Evolutionary conservation across 2,888 invertebrate genomes (phyloP), one percentile per base, ranked within the genome.

Genomic region (Hirtodrosophila cameraria): DNA sequence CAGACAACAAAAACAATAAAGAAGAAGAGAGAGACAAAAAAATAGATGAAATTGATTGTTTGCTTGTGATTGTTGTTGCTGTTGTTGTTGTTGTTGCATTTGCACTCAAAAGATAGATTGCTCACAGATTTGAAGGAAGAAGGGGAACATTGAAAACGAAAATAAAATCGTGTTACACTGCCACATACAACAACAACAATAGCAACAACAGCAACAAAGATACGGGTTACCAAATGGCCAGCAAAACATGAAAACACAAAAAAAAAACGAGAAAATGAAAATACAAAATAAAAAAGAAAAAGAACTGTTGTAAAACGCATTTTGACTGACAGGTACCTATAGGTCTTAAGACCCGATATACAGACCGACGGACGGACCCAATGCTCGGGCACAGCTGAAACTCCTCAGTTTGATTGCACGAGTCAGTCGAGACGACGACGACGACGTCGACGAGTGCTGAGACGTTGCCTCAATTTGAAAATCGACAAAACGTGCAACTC

Each of bases 401-500:
- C 74, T 80, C 53, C 81, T 86, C 81, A 71, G 63, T 67, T 80
- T 72, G 84, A 81, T 84, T 84, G 81, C 86, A 72, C 86, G 81
- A 81, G 76, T 73, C 69, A 60, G 73, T 52, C 66, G 52, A 53
- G 60, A 67, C 60, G 53, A 13, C 49, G 36, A 49, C 52, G 38
- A 16, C 49, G 42, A 39, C 50, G 39, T 11, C 36, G 45, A 52
- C 64, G 75, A 82, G 69, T 76, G 76, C 63, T 70, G 73, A 68
- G 70, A 79, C 65, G 63, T 59, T 78, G 79, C 63, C 86, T 82
- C 86, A 86, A 82, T 86, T 86, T 72, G 75, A 81, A 86, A 83
- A 86, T 84, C 85, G 82, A 81, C 85, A 78, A 87, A 83, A 83
- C 83, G 83, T 83, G 87, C 85, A 86, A 82, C 83, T 85, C 83